phyloP scores from a whole-genome alignment of 2,888 invertebrate species.

The Chloromyia formosa region DNA sequence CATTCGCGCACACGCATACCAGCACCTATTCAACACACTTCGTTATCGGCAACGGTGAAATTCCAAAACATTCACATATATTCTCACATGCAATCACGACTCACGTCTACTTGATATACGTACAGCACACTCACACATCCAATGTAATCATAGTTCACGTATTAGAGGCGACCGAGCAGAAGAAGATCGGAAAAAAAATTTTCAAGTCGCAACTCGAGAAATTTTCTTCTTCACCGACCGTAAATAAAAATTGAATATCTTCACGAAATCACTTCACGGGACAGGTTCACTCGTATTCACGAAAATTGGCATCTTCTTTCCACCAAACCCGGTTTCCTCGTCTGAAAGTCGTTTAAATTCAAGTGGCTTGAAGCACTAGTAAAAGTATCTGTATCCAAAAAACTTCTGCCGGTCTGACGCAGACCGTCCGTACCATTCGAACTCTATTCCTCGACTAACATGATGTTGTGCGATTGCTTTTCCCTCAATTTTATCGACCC shows the following conservation, averaged over 20 bases:
- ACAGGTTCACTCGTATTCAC: neutral
- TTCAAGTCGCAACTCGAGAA: conserved; percentile 39
- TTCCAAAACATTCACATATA: conserved; percentile 23
- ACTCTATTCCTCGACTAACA: conserved; percentile 54
- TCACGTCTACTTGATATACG: neutral
- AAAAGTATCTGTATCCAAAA: conserved; percentile 6
- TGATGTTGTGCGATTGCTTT: conserved; percentile 45
- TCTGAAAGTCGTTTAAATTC: neutral
- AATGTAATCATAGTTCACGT: conserved; percentile 42
- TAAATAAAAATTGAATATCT: neutral
- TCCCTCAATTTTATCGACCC: conserved; percentile 49
- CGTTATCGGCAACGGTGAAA: conserved; percentile 3
- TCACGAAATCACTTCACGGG: conserved; percentile 12
- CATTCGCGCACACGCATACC: conserved; percentile 44
- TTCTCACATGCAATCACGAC: too few relatives aligned
- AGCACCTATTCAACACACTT: neutral
- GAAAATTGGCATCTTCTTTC: neutral
- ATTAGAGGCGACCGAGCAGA: conserved; percentile 31
- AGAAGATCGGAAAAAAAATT: conserved; percentile 19
- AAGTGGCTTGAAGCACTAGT: neutral
- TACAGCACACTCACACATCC: conserved; percentile 28
- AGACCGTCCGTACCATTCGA: conserved; percentile 42
- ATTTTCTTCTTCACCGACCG: conserved; percentile 37
- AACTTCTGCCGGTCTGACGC: neutral
- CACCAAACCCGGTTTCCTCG: neutral